Evolutionary conservation across 2,797 vertebrate species (phyloP), one percentile per base, ranked within the genome.

Genomic region (Halcyon chelicuti): DNA sequence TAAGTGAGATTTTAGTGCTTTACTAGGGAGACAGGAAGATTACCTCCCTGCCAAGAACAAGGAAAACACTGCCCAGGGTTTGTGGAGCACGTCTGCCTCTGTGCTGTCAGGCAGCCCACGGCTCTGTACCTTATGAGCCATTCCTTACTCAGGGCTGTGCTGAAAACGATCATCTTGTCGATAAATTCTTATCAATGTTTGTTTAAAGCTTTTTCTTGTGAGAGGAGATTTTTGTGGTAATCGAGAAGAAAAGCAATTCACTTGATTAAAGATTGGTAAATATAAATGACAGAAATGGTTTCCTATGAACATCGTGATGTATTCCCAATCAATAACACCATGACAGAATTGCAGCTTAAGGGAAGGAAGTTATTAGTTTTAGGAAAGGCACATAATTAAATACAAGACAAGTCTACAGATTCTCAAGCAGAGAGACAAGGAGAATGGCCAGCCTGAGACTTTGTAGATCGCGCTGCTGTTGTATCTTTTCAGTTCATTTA

Each of bases 271-370:
- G 71, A 88, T 39, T 62, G 42, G 70, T 68, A 91, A 92, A 86
- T 68, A 81, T 31, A 95, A 88, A 57, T 74, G 66, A 90, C 71
- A 94, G 76, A 78, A 86, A 66, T 85, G 35, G 62, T 74, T 95
- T 90, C 82, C 47, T 75, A 76, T n/a, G 84, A 92, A 78, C 58
- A 70, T 46, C 2, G 0, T 63, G 52, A 90, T 60, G 7, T 42
- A 66, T 76, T 93, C 23, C 57, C 19, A 78, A 51, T 90, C 86
- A 82, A 70, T 92, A 91, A 67, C 28, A 71, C 22, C 52, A 23
- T 39, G 90, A 86, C 49, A 82, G 78, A 93, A 68, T 9, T 51
- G 42, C 65, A 94, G 55, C 47, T 91, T 77, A 81, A 88, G 78
- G 62, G 57, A 90, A 92, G 28, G 80, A 94, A 86, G 72, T 86